Base-by-base conservation (phyloP, 2,888 invertebrate species). In the Mythimna ferrago region DNA sequence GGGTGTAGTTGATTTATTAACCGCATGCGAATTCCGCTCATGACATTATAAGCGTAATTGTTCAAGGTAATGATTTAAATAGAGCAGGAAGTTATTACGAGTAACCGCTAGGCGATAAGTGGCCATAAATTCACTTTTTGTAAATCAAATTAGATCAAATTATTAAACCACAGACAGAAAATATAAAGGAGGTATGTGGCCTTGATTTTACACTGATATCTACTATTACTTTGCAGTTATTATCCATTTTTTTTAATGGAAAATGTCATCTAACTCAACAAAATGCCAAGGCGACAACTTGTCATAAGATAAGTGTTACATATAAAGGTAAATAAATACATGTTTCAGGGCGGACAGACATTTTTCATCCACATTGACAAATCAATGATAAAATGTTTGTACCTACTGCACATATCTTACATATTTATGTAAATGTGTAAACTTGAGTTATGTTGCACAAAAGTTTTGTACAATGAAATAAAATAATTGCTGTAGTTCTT, bases 241-340 rank as follows among this genome's bases (percentile, higher is more conserved):
- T 68, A 48, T 67, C 53, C 9, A 9, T 63, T 58, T 77, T 77
- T 64, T 77, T 80, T 26, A 26, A 57, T 56, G 44, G 41, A 60
- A 75, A 76, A 80, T 76, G 66, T 54, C 76, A 68, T 70, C 58
- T 73, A 70, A 77, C 26, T 60, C 58, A 75, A 63, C 26, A 6
- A 75, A 81, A 89, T 89, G 88, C 80, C 89, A 89, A 89, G 89
- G 89, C 21, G 61, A 64, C 75, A 0, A 14, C 64, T 64, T 66
- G 54, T 74, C 56, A 69, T 2, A n/a, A 53, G 58, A 48, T 64
- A 84, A 82, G 77, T 86, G 83, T 73, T 84, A 84, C 77, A 85
- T 70, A 74, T 84, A 71, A 69, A 81, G 73, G 81, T 76, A 65
- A 69, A 73, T 80, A 77, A 80, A 70, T 62, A 41, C 32, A 73